Evolutionary conservation across 1,140 invertebrate genomes (phyloP).

Genomic region (Microplitis demolitor): DNA sequence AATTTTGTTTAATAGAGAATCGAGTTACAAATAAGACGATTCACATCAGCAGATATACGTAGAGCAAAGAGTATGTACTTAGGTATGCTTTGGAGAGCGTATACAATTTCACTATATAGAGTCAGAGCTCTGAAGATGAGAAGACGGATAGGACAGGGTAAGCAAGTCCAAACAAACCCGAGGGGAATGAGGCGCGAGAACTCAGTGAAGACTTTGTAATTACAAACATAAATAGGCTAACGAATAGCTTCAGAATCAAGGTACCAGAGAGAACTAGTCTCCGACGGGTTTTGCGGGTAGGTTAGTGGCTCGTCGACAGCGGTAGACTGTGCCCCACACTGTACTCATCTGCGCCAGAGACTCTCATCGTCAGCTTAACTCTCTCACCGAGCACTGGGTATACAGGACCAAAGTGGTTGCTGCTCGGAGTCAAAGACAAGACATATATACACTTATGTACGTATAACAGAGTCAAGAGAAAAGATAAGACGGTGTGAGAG

Average conservation of each 20-base stretch:
- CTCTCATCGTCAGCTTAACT: background rate
- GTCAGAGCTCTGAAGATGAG: background rate
- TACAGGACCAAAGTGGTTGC: background rate
- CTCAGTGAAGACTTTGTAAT: constrained; percentile 17
- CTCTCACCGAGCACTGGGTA: background rate
- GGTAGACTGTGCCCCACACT: background rate
- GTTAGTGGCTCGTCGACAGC: background rate
- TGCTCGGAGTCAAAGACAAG: no score
- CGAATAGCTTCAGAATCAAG: background rate
- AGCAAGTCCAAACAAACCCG: no score
- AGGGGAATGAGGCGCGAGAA: background rate
- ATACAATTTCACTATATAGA: no score
- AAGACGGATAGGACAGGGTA: background rate
- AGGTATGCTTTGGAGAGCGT: no score
- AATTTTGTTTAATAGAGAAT: no score
- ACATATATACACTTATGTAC: no score
- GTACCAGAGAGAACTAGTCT: background rate
- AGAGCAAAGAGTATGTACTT: no score
- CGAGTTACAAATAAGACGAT: no score
- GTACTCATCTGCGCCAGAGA: background rate
- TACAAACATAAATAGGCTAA: constrained; percentile 29
- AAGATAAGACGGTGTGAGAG: background rate
- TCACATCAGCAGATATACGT: no score
- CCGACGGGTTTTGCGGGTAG: background rate
- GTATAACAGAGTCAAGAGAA: no score